A percentile compares a stretch with the other conserved stretches of the same genome.
Conservation (phyloP, 2,888 invertebrate genomes). For the Plusia festucae region DNA sequence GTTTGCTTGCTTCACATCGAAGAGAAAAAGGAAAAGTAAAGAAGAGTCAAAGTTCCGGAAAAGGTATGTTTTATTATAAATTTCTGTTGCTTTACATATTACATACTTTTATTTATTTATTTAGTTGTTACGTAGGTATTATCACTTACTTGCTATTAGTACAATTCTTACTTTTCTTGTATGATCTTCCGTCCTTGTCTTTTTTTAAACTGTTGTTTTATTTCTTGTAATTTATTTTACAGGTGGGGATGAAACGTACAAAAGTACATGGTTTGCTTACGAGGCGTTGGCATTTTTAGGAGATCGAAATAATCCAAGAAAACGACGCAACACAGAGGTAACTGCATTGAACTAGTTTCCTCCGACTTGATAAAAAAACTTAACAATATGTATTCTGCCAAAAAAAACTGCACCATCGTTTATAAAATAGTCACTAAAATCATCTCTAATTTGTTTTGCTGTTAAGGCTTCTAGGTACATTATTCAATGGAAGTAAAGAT, state of each 20-base stretch:
- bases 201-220: slow-evolving; percentile 29
- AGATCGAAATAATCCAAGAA: slow-evolving; percentile 30
- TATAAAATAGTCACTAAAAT: slow-evolving; percentile 39
- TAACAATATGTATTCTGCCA: slow-evolving; percentile 33
- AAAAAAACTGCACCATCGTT: slow-evolving; percentile 36
- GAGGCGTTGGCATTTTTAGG: slow-evolving; percentile 22
- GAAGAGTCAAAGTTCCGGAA: too few relatives aligned
- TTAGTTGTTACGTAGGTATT: slow-evolving; percentile 43
- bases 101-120: slow-evolving; percentile 42
- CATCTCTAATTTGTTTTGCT: slow-evolving; percentile 32
- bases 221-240: slow-evolving; percentile 24
- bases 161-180: slow-evolving; percentile 44
- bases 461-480: slow-evolving; percentile 37
- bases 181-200: slow-evolving; percentile 29
- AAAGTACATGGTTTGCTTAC: slow-evolving; percentile 30
- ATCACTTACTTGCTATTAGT: slow-evolving; percentile 45
- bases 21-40: too few relatives aligned
- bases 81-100: slow-evolving; percentile 44
- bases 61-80: slow-evolving; percentile 44
- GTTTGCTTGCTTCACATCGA: slow-evolving; percentile 44
- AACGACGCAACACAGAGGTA: slow-evolving; percentile 27
- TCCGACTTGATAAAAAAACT: slow-evolving; percentile 34
- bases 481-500: slow-evolving; percentile 38
- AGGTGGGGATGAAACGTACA: slow-evolving; percentile 27
- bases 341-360: slow-evolving; percentile 30